Evolutionary conservation across 2,113 vertebrate genomes (phyloP).

Genomic region (Zapornia atra): DNA sequence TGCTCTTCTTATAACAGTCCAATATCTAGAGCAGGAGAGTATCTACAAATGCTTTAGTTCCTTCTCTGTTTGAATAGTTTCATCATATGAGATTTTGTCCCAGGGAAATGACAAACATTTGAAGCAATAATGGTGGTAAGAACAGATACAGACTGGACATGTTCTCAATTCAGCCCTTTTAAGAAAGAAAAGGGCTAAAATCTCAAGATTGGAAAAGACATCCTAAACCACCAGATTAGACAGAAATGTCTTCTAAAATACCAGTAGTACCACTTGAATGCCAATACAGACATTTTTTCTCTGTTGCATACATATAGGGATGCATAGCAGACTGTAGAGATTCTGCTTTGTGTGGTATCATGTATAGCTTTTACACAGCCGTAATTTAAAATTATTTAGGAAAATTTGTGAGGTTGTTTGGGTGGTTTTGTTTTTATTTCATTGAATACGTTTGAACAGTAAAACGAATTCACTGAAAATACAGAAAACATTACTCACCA

Average conservation of each 20-base stretch:
- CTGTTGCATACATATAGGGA: fast-evolving
- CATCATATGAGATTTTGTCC: neutral
- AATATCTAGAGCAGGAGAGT: neutral
- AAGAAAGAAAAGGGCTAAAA: neutral
- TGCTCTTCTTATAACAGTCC: neutral
- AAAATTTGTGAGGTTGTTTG: neutral
- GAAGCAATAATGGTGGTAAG: neutral
- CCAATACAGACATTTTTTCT: neutral
- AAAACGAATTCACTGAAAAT: neutral
- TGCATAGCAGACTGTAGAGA: neutral
- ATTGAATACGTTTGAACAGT: neutral
- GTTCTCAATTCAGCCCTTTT: neutral
- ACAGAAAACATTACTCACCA: neutral
- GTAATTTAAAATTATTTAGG: neutral
- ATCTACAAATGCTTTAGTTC: neutral
- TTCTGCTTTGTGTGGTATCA: neutral
- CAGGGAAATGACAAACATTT: neutral
- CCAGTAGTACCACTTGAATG: neutral
- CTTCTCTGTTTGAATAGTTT: neutral
- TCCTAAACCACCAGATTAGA: neutral
- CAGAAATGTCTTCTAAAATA: neutral
- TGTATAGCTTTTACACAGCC: neutral
- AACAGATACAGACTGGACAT: neutral
- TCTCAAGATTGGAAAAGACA: neutral
- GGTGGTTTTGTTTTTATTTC: neutral